Evolutionary conservation across 2,113 vertebrate species (phyloP).

Genomic region (Lophura nycthemera): DNA sequence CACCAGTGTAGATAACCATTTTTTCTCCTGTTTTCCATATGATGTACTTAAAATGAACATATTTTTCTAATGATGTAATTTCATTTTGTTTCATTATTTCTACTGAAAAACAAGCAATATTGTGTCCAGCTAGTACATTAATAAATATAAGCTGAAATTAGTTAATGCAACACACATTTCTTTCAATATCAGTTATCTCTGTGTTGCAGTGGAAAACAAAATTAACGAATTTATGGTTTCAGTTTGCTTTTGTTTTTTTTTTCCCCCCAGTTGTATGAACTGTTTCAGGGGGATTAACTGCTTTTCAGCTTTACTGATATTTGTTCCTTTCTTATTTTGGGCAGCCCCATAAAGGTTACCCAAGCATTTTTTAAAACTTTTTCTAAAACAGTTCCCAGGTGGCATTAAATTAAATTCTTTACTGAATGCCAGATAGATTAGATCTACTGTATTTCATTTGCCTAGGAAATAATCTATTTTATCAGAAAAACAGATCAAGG

Average conservation of each 20-base stretch:
- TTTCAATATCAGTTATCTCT: background rate
- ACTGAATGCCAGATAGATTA: background rate
- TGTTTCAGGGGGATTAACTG: background rate
- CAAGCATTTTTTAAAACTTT: background rate
- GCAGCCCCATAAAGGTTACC: background rate
- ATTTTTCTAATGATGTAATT: constrained; percentile 36
- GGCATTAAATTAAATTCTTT: background rate
- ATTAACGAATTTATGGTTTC: background rate
- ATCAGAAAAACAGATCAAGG: background rate
- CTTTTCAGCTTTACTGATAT: background rate
- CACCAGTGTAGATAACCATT: background rate
- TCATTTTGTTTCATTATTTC: constrained; percentile 44
- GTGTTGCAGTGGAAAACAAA: background rate
- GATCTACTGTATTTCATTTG: background rate
- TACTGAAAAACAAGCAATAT: constrained; percentile 40
- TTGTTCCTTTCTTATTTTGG: background rate
- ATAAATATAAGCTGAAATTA: constrained; percentile 52
- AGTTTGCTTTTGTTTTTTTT: background rate
- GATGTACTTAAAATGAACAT: constrained; percentile 6
- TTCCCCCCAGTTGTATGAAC: background rate
- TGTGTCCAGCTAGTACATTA: constrained; percentile 38
- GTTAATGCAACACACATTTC: constrained; percentile 44
- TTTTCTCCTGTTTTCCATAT: constrained; percentile 41
- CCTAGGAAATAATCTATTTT: background rate
- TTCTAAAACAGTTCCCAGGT: background rate